Evolutionary conservation across 2,888 invertebrate species (phyloP), one percentile per base, ranked within the genome.

Genomic region (Nemoura dubitans): DNA sequence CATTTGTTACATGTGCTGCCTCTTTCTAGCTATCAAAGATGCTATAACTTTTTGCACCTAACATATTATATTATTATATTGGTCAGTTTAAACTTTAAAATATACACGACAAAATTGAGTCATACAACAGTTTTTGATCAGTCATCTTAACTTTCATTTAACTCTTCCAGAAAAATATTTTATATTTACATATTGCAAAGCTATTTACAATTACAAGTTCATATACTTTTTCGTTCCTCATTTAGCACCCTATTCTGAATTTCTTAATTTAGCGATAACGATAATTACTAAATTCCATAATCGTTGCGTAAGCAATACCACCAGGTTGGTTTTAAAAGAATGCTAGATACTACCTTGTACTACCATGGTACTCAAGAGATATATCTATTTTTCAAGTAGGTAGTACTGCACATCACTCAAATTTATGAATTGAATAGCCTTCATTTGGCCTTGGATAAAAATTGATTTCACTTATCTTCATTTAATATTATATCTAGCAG

Each of bases 161-260:
- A 59, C 3, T 14, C 21, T 14, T 59, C 59, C 59, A 59, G 59
- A 2, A 1, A 59, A 59, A 10, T 59, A 59, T 59, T 59, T 59
- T 59, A 59, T 59, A 59, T 59, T 59, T 59, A 59, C 59, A 59
- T 59, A 59, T 59, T 59, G 59, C 59, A 59, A 59, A 1, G 59
- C 59, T 59, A 59, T 59, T 59, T 59, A 59, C 59, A 59, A 10
- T 59, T 59, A 21, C 59, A 59, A 10, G 59, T 10, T 59, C 59
- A 59, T 21, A 21, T 2, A 21, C 59, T 7, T 59, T 59, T 59
- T 59, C 59, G 6, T 59, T 59, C 59, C 59, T 59, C 59, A 10
- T 59, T 59, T 59, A 59, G 59, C 59, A 59, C 59, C 59, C 59
- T 59, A 59, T 59, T 59, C 59, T 59, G 59, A 59, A 21, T 10